Percentiles rank a stretch among this genome's conserved stretches.
phyloP scores from a whole-genome alignment of 2,797 vertebrate species.

The Agapornis canus region DNA sequence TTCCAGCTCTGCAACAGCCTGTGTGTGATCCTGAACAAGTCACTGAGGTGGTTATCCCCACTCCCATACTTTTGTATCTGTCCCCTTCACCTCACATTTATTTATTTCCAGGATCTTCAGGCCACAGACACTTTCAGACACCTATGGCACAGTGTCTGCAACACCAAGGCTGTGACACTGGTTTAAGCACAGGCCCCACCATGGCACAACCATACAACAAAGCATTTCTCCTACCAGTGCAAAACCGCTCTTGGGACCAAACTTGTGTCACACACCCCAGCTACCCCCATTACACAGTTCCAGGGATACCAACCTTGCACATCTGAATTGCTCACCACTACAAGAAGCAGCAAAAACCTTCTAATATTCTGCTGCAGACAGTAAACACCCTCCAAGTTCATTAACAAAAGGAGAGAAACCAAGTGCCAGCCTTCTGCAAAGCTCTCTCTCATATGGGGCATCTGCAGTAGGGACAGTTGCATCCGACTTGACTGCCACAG shows the following conservation, averaged over 20 bases:
- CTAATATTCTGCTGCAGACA: accelerated
- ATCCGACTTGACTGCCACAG: accelerated
- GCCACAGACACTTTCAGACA: background rate
- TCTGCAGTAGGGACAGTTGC: background rate
- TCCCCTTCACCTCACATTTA: background rate
- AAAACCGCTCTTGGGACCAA: background rate
- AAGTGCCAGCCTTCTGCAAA: background rate
- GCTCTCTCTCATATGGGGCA: accelerated
- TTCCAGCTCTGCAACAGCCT: background rate
- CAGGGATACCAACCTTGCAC: background rate
- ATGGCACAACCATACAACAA: background rate
- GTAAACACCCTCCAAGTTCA: background rate
- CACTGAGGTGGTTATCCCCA: background rate
- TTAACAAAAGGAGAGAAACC: background rate
- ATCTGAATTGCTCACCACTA: background rate
- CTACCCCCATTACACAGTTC: too few species aligned
- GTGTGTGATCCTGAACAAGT: too few species aligned
- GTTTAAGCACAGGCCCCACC: background rate
- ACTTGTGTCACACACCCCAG: accelerated
- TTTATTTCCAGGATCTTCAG: background rate
- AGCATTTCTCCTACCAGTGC: background rate
- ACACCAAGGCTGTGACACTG: background rate
- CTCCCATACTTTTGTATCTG: background rate
- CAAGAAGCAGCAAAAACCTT: background rate
- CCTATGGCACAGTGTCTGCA: accelerated